These are phyloP conservation scores for Dynastes hyllus DNA, from an alignment of 2,888 invertebrate species.

Conservation along the genomic window DNA sequence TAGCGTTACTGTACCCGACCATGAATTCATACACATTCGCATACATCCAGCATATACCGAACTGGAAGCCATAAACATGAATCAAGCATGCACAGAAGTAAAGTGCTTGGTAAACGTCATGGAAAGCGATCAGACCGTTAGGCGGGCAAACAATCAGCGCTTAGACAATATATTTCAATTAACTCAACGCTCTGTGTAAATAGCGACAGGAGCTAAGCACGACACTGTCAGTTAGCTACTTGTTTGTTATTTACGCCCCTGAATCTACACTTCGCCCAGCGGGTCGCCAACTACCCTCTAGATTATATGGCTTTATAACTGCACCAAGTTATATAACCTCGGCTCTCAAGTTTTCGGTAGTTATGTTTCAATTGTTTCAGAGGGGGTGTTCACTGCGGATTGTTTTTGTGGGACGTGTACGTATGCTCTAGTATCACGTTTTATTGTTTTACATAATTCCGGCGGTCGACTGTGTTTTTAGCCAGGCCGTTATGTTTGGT, in stretches of 20 bases:
- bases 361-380: slow-evolving; percentile 61
- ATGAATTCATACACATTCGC: slow-evolving; percentile 42
- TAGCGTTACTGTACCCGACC: slow-evolving; percentile 24
- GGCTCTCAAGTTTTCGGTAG: slow-evolving; percentile 59
- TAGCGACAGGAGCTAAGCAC: slow-evolving; percentile 64
- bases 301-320: slow-evolving; percentile 63
- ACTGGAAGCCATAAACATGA: slow-evolving; percentile 63
- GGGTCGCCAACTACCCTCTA: slow-evolving; percentile 63
- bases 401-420: slow-evolving; percentile 56
- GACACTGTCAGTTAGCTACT: slow-evolving; percentile 69
- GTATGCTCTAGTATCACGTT: slow-evolving; percentile 49
- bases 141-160: slow-evolving; percentile 66
- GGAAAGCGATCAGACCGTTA: slow-evolving; percentile 61
- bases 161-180: slow-evolving; percentile 71
- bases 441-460: slow-evolving; percentile 40
- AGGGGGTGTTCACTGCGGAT: slow-evolving; percentile 53
- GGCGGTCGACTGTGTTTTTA: slow-evolving; percentile 19
- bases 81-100: slow-evolving; percentile 59
- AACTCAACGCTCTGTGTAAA: slow-evolving; percentile 65
- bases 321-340: slow-evolving; percentile 55
- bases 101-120: slow-evolving; percentile 62
- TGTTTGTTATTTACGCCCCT: slow-evolving; percentile 70
- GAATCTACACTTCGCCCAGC: slow-evolving; percentile 58
- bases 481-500: background rate
- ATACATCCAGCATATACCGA: slow-evolving; percentile 32